Evolutionary conservation across 2,888 invertebrate genomes (phyloP).

Genomic region (Pseudoips prasinana): DNA sequence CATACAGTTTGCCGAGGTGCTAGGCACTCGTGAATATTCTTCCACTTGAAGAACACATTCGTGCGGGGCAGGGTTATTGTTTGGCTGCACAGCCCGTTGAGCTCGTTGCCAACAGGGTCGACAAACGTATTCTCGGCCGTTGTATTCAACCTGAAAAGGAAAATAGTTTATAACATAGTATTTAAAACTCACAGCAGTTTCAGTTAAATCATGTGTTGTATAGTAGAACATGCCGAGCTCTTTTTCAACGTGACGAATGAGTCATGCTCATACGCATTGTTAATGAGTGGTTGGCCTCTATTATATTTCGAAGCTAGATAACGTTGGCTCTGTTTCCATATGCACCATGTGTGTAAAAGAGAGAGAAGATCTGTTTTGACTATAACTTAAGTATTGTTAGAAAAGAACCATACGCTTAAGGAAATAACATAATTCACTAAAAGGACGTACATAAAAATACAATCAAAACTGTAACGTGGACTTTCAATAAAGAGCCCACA

Average conservation of each 20-base stretch:
- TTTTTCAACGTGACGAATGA: slow-evolving; percentile 1
- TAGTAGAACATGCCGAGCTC: slow-evolving; percentile 2
- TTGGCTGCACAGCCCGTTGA: slow-evolving; percentile 8
- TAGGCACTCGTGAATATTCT: slow-evolving; percentile 12
- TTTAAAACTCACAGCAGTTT: slow-evolving; percentile 1
- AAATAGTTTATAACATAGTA: background rate
- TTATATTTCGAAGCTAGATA: slow-evolving; percentile 1
- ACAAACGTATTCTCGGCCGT: slow-evolving; percentile 7
- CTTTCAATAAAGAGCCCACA: too few species aligned
- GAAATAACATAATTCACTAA: too few species aligned
- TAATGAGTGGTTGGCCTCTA: background rate
- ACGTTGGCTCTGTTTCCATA: slow-evolving; percentile 1
- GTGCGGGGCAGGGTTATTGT: slow-evolving; percentile 5
- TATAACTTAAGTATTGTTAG: slow-evolving; percentile 1
- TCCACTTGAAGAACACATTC: slow-evolving; percentile 8
- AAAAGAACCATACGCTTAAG: too few species aligned
- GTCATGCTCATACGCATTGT: slow-evolving; percentile 2
- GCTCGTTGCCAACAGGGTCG: slow-evolving; percentile 11
- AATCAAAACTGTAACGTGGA: too few species aligned
- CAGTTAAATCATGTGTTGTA: background rate
- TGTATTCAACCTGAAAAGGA: slow-evolving; percentile 7
- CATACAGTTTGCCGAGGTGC: slow-evolving; percentile 4
- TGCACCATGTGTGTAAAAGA: background rate
- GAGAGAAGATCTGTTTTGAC: slow-evolving; percentile 1
- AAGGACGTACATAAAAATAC: too few species aligned